Evolutionary conservation across 2,888 invertebrate species (phyloP), one percentile per base, ranked within the genome.

Genomic region (Dryadula phaetusa): DNA sequence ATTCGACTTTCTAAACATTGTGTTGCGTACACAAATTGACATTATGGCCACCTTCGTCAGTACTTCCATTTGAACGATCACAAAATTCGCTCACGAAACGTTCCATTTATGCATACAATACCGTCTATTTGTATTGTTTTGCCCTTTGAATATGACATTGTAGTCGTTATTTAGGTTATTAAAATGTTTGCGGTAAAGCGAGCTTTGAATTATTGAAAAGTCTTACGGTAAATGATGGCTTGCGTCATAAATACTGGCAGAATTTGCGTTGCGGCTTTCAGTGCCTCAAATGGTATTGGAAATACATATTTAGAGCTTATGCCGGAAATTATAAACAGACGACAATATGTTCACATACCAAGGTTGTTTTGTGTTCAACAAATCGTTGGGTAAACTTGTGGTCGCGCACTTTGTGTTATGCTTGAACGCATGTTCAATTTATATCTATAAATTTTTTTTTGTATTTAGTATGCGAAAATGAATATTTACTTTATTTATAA

Each of bases 81-180:
- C 71, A 67, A 64, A 72, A 71, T 71, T 72, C 64, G 72, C 66
- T 71, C 71, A 71, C 71, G 70, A 49, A 67, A 64, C 44, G 69
- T 66, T 68, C 64, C 66, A 66, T 67, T 69, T 71, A 71, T 71
- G 72, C 71, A 72, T 72, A 72, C 72, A 72, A 72, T 72, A 66
- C 69, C 12, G 63, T 62, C 64, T 72, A 69, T 70, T 71, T 70
- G 69, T 67, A 71, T 71, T 71, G 71, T 72, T 69, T 71, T 71
- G 69, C 67, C 64, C 62, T 65, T 72, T 72, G 65, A 67, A 71
- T 71, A 71, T 71, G 71, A 71, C 71, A 71, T 64, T 69, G 69
- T 69, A 64, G 62, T 67, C 71, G 71, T 71, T 71, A 71, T 71
- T 69, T 71, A 64, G 71, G 69, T 69, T 71, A 71, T 71, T 71